Base-by-base conservation (phyloP, 2,797 vertebrate species). In the Gymnodraco acuticeps region DNA sequence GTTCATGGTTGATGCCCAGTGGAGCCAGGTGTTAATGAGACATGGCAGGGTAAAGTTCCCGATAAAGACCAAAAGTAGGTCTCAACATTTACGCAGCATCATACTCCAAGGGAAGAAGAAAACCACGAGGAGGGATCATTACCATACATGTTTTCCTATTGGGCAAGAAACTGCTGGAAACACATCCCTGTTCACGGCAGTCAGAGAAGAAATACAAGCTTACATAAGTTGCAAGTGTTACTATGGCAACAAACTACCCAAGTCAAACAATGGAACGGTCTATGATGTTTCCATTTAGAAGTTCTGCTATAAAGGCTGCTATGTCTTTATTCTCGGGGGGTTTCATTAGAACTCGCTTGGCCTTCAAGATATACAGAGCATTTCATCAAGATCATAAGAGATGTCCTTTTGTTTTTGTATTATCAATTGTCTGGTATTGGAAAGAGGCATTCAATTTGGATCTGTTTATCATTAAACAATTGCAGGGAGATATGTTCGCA, bases 21-120 rank as follows among this genome's bases (percentile, higher is more conserved):
- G 27, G 46, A 70, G 62, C 6, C 19, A 3, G 13, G 12, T 13
- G 12, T 62, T 79, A 69, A 70, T 69, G 63, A 81, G 56, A 66
- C 38, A 43, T 14, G 2, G 4, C n/a, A 61, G 14, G 61, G 60
- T 52, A 33, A 33, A 50, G 33, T 56, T 70, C 6, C 47, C 10
- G 17, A 59, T 68, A 46, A 59, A 64, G 7, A 63, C 33, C 51
- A 61, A 46, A 55, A 12, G 19, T n/a, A 5, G 13, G 17, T 17
- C 48, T 43, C 1, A 12, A 46, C 7, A 41, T 33, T 54, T 43
- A 64, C 56, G 14, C 7, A 11, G 10, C 17, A 17, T 53, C 3
- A 43, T 15, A 56, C 27, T 45, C 17, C n/a, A 11, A 55, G 14
- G 20, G n/a, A 50, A 48, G 5, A 10, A 47, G 10, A 10, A 47